These are phyloP conservation scores for Neogale vison DNA, from an alignment of 2,113 vertebrate genomes.

Conservation along the genomic window DNA sequence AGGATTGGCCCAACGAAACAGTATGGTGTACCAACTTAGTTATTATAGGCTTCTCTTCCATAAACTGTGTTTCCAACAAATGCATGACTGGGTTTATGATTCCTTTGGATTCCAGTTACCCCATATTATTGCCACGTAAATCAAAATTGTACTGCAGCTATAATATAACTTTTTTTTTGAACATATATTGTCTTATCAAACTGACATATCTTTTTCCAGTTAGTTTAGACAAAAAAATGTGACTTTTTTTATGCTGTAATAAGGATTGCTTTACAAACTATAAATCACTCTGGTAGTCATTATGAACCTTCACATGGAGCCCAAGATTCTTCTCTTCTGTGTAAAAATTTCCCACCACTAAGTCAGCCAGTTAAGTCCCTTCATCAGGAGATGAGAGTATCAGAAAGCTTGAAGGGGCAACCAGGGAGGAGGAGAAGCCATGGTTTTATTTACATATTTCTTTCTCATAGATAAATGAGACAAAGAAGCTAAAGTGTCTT, in stretches of 20 bases:
- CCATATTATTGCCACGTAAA: neutral
- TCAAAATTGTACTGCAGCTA: neutral
- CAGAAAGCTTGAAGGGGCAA: neutral
- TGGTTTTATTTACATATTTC: neutral
- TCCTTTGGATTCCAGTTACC: neutral
- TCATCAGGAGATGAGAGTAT: neutral
- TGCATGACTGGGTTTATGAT: neutral
- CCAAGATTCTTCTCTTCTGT: neutral
- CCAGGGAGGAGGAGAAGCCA: neutral
- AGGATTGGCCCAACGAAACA: neutral
- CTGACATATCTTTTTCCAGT: neutral
- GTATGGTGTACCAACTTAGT: neutral
- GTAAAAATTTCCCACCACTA: neutral
- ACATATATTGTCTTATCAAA: constrained; percentile 38
- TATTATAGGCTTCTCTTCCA: constrained; percentile 45
- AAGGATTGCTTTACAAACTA: neutral
- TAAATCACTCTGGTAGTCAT: neutral
- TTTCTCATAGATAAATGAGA: neutral
- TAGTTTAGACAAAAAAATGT: neutral
- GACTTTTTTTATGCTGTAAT: neutral
- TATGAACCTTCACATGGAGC: neutral
- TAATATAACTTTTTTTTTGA: neutral
- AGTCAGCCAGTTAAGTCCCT: neutral
- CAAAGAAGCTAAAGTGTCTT: neutral
- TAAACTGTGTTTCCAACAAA: constrained; percentile 6